phyloP scores from a whole-genome alignment of 1,140 invertebrate genomes.

The Zelostemma sp. region DNA sequence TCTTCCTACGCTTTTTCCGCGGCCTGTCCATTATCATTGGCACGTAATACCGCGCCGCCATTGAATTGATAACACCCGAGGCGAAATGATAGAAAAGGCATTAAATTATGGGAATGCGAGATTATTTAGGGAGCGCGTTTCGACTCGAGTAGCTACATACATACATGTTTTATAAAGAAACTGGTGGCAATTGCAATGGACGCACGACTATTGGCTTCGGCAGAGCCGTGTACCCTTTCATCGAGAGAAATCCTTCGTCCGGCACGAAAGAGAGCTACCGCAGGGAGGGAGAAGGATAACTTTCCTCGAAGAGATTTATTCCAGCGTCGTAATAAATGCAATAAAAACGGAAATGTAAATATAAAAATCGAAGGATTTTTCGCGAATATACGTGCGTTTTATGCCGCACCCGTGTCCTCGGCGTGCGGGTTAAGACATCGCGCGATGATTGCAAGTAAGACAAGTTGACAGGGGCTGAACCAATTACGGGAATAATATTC shows the following conservation, averaged over 20 bases:
- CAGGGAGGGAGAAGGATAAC: slow-evolving; percentile 4
- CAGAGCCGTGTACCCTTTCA: neutral
- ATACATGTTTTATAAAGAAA: slow-evolving; percentile 5
- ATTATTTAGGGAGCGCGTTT: neutral
- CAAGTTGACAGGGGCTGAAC: slow-evolving; percentile 66
- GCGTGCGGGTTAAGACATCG: slow-evolving; percentile 59
- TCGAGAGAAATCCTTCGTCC: slow-evolving; percentile 14
- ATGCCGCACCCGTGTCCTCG: slow-evolving; percentile 19
- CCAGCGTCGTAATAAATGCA: slow-evolving; percentile 2
- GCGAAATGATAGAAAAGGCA: slow-evolving; percentile 3
- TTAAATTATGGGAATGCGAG: slow-evolving; percentile 1
- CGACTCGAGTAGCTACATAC: neutral
- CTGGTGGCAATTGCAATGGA: slow-evolving; percentile 7
- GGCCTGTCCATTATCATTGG: neutral
- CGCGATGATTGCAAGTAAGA: slow-evolving; percentile 47
- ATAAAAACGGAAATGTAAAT: slow-evolving; percentile 8
- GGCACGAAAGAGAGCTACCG: neutral
- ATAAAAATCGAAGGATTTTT: slow-evolving; percentile 42
- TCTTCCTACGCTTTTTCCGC: slow-evolving; percentile 3
- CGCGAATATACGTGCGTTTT: slow-evolving; percentile 49
- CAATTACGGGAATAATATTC: slow-evolving; percentile 66
- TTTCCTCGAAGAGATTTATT: slow-evolving; percentile 18
- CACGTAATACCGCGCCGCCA: neutral
- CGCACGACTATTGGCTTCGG: slow-evolving; percentile 2
- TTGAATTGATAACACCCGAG: slow-evolving; percentile 5